phyloP scores from a whole-genome alignment of 2,113 vertebrate species.

The Oncorhynchus nerka region DNA sequence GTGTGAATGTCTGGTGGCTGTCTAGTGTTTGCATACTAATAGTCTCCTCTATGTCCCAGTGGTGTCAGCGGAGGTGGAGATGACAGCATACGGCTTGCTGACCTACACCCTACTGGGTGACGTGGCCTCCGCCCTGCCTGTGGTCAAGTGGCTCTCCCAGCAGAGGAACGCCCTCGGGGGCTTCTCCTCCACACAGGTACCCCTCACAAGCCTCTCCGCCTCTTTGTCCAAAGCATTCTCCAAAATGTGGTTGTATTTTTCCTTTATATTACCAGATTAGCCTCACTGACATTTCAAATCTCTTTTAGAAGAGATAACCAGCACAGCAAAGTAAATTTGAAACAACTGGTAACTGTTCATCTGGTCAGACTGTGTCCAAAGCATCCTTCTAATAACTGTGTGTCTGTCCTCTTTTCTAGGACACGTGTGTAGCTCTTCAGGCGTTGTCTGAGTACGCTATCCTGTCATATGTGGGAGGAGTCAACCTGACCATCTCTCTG shows the following conservation, averaged over 20 bases:
- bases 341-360: no score
- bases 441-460: conserved; percentile 92
- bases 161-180: conserved; percentile 88
- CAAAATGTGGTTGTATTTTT: not conserved
- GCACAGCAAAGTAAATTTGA: no score
- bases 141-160: conserved; percentile 94
- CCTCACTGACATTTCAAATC: no score
- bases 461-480: conserved; percentile 86
- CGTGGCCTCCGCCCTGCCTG: conserved; percentile 84
- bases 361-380: no score
- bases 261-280: no score
- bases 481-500: conserved; percentile 92
- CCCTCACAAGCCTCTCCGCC: not conserved
- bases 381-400: not conserved
- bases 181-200: conserved; percentile 91
- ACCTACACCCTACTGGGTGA: conserved; percentile 87
- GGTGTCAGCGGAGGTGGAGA: conserved; percentile 91
- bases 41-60: conserved; percentile 65
- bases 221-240: not conserved
- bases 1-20: not conserved
- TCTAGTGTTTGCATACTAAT: not conserved
- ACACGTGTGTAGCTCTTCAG: conserved; percentile 92
- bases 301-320: no score
- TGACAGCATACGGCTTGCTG: conserved; percentile 89
- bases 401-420: conserved; percentile 61